Conservation (phyloP, 2,113 vertebrate genomes). For the Dolichotis patagonum region DNA sequence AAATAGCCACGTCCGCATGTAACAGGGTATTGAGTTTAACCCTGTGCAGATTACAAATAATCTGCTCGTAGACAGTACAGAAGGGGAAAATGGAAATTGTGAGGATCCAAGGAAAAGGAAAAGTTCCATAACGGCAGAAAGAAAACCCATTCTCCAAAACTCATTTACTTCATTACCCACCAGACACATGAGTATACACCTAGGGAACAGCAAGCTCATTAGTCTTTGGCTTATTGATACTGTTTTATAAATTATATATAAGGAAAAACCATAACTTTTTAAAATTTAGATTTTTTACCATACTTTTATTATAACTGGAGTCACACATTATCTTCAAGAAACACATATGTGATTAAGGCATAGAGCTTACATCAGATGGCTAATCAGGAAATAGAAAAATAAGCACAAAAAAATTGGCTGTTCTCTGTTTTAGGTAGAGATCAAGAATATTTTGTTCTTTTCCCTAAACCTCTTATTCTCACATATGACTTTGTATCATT, state of each 20-base stretch:
- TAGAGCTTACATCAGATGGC: background rate
- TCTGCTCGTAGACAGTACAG: rapidly evolving
- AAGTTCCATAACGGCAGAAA: background rate
- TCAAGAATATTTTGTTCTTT: background rate
- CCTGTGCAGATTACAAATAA: background rate
- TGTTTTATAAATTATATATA: background rate
- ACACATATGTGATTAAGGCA: background rate
- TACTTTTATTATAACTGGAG: background rate
- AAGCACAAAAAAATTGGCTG: background rate
- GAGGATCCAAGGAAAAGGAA: background rate
- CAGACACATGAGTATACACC: background rate
- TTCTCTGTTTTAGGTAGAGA: background rate
- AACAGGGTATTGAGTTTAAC: background rate
- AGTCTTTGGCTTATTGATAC: background rate
- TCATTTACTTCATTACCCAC: background rate
- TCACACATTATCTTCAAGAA: background rate
- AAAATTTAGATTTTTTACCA: background rate
- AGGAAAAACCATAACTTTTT: background rate
- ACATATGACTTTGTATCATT: background rate
- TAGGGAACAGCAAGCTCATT: background rate
- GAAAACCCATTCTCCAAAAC: background rate
- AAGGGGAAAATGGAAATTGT: background rate
- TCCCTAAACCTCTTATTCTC: background rate
- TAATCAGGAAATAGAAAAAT: background rate
- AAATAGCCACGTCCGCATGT: background rate